Conservation (phyloP, 2,797 vertebrate species). For the Catostomus latipinnis region DNA sequence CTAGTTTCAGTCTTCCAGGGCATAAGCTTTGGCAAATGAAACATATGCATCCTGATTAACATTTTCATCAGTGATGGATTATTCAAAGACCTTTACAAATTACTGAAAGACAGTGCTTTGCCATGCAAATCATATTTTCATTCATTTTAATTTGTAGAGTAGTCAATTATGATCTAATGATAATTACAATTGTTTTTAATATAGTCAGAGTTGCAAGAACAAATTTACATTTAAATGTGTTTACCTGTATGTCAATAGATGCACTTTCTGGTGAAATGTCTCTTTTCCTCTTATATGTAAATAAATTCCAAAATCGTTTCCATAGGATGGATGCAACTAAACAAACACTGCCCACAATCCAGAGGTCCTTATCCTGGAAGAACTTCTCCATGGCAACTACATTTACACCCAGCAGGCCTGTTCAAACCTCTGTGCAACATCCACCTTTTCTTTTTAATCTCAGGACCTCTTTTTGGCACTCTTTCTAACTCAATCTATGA, state of each 20-base stretch:
- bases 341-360: constrained; percentile 87
- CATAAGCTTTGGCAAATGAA: neutral
- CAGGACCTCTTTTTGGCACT: constrained; percentile 44
- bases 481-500: constrained; percentile 56
- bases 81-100: too few species aligned
- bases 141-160: neutral
- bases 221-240: neutral
- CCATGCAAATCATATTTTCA: neutral
- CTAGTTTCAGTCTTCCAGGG: neutral
- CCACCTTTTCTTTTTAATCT: constrained; percentile 28
- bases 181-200: neutral
- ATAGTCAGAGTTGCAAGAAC: neutral
- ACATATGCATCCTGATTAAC: neutral
- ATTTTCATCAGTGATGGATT: too few species aligned
- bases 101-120: too few species aligned
- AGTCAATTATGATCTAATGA: neutral
- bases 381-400: constrained; percentile 80
- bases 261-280: constrained; percentile 61
- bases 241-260: constrained; percentile 83
- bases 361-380: constrained; percentile 83
- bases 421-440: constrained; percentile 22
- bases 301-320: constrained; percentile 82
- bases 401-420: constrained; percentile 10
- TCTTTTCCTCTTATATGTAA: constrained; percentile 77
- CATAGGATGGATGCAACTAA: constrained; percentile 86